Percentiles rank a stretch among this genome's conserved stretches.
phyloP scores from a whole-genome alignment of 2,888 invertebrate genomes.

The Caenorhabditis sp. region DNA sequence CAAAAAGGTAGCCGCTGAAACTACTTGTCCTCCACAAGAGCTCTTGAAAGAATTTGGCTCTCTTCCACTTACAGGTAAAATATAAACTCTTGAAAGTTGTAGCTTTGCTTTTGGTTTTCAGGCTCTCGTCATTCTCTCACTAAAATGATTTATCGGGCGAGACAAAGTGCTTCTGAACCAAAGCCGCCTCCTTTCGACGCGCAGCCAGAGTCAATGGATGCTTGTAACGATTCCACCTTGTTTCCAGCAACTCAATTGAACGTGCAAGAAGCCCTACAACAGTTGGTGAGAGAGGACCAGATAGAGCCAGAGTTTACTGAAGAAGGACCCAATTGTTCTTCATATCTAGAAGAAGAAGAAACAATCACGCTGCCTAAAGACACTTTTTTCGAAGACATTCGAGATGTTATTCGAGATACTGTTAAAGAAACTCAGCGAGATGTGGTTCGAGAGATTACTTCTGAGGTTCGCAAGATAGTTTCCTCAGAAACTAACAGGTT shows the following conservation, averaged over 20 bases:
- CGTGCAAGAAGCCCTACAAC: background rate
- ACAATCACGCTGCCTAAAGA: background rate
- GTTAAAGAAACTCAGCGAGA: background rate
- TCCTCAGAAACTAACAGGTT: too few relatives aligned
- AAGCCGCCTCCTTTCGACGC: background rate
- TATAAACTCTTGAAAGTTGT: background rate
- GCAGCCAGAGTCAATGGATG: too few relatives aligned
- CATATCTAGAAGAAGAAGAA: too few relatives aligned
- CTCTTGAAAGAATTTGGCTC: background rate
- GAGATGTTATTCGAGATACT: background rate
- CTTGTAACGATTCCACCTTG: too few relatives aligned
- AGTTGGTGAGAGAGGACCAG: background rate
- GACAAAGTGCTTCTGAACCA: background rate
- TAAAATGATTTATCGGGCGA: constrained; percentile 26
- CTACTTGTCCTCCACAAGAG: constrained; percentile 9
- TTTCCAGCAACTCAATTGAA: too few relatives aligned
- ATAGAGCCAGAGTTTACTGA: background rate
- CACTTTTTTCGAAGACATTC: background rate
- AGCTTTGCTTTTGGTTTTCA: background rate
- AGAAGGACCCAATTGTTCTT: too few relatives aligned
- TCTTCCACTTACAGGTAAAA: background rate
- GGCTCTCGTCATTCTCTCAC: constrained; percentile 3
- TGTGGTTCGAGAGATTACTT: background rate
- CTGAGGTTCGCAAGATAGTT: background rate
- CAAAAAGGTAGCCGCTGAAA: background rate